Evolutionary conservation across 2,888 invertebrate genomes (phyloP), one percentile per base, ranked within the genome.

Genomic region (Neelides folsomi): DNA sequence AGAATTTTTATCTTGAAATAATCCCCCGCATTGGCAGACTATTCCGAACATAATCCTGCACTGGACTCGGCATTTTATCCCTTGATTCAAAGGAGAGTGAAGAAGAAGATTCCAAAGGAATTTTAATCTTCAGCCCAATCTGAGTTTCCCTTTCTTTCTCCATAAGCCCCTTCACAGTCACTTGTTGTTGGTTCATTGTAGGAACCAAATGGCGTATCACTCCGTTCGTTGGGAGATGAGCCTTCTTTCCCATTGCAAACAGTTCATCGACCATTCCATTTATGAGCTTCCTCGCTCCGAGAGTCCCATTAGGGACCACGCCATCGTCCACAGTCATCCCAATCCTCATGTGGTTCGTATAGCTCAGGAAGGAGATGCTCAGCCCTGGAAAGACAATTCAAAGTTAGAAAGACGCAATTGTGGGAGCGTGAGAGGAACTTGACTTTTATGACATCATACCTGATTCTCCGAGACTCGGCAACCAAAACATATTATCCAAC

Each of bases 401-500:
- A 39, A 39, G 27, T 27, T 27, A 27, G 27, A 27, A 27, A 27
- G 27, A 27, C 27, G 27, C 4, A 27, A 7, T 3, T 5, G 27
- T 27, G 7, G 7, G 7, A 3, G 27, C 27, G 27, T 27, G 27
- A 7, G 27, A 3, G 27, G 27, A 27, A 27, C 27, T 27, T 7
- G 7, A 27, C 4, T 27, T 27, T 27, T 27, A 27, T 27, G 27
- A 27, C 27, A 27, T 18, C 38, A 27, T 40, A 58, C 59, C 61
- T 38, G 59, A 57, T 36, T 52, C 50, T 1, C 58, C 62, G 10
- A 62, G 54, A 48, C 56, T 57, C 2, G 62, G 62, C 7, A 62
- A 49, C 62, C 62, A 62, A 52, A 59, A 62, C 58, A 62, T 62
- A 2, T 59, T 59, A 36, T 62, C 62, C 7, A 58, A 13, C 3